Conservation (phyloP, 1,140 invertebrate species). For the Stegodyphus dumicola region DNA sequence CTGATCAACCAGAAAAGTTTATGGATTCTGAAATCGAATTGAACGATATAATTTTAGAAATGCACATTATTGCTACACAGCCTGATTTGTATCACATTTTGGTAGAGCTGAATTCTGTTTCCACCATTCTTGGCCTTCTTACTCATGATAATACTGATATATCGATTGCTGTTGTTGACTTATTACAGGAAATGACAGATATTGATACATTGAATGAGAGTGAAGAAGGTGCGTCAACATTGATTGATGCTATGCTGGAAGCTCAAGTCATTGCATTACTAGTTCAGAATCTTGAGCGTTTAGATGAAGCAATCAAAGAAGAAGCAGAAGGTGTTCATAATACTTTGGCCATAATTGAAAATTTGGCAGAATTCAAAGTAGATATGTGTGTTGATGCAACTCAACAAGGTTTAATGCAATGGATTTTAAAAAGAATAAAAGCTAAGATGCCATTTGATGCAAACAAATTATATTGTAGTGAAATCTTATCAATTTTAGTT, state of each 20-base stretch:
- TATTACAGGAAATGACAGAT: conserved; percentile 93
- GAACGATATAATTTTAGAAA: conserved; percentile 90
- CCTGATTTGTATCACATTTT: conserved; percentile 94
- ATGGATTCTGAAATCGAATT: conserved; percentile 99
- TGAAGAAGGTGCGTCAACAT: conserved; percentile 69
- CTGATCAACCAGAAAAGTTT: conserved; percentile 97
- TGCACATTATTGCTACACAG: conserved; percentile 93
- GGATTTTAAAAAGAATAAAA: conserved; percentile 86
- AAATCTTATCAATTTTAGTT: conserved; percentile 94
- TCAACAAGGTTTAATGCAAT: conserved; percentile 85
- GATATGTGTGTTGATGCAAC: conserved; percentile 85
- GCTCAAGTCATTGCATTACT: conserved; percentile 92
- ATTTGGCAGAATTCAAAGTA: conserved; percentile 81
- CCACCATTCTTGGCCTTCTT: conserved; percentile 91
- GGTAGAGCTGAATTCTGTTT: conserved; percentile 88
- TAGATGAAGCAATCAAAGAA: conserved; percentile 94
- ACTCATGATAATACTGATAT: conserved; percentile 93
- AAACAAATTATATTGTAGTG: conserved; percentile 96
- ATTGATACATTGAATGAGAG: conserved; percentile 92
- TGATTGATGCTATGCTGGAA: conserved; percentile 76
- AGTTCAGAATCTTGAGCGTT: conserved; percentile 90
- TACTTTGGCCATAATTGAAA: conserved; percentile 74
- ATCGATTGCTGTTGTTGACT: conserved; percentile 70
- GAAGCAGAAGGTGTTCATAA: conserved; percentile 97
- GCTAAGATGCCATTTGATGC: conserved; percentile 90